These are phyloP conservation scores for Triops longicaudatus DNA, from an alignment of 1,140 invertebrate species.

Conservation along the genomic window DNA sequence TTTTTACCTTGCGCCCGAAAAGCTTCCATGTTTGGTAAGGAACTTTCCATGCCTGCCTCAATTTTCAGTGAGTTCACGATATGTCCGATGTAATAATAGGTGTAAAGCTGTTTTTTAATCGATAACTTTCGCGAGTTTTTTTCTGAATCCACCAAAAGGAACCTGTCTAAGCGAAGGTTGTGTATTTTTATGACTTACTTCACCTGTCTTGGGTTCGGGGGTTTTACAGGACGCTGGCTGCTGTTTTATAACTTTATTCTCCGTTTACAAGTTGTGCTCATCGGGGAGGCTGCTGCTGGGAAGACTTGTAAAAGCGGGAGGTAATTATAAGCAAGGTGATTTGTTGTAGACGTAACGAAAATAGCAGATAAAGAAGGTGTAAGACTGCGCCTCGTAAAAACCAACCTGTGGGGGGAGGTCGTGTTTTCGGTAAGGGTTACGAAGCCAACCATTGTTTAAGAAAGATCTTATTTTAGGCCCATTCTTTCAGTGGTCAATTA, in stretches of 20 bases:
- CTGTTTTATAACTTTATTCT: slow-evolving; percentile 6
- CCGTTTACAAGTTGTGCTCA: not conserved
- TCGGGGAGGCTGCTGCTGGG: slow-evolving; percentile 1
- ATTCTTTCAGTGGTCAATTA: no score
- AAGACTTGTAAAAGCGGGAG: slow-evolving; percentile 3
- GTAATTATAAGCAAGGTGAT: not conserved
- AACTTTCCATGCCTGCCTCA: no score
- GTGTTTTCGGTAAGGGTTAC: no score
- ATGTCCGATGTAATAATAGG: no score
- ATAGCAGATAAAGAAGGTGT: not conserved
- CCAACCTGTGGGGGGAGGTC: not conserved
- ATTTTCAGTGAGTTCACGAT: no score
- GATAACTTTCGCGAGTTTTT: not conserved
- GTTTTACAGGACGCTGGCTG: not conserved
- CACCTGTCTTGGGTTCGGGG: not conserved
- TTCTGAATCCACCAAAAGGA: not conserved
- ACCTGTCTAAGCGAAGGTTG: not conserved
- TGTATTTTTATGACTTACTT: not conserved
- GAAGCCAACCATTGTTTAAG: no score
- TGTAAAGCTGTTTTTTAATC: no score
- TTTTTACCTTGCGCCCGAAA: no score
- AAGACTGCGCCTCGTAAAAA: not conserved
- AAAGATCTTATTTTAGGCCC: no score
- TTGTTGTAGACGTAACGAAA: not conserved
- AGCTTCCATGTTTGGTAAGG: no score